Percentiles rank a stretch among this genome's conserved stretches.
These are phyloP conservation scores for Rhingia campestris DNA, from an alignment of 2,888 invertebrate species.

Conservation along the genomic window DNA sequence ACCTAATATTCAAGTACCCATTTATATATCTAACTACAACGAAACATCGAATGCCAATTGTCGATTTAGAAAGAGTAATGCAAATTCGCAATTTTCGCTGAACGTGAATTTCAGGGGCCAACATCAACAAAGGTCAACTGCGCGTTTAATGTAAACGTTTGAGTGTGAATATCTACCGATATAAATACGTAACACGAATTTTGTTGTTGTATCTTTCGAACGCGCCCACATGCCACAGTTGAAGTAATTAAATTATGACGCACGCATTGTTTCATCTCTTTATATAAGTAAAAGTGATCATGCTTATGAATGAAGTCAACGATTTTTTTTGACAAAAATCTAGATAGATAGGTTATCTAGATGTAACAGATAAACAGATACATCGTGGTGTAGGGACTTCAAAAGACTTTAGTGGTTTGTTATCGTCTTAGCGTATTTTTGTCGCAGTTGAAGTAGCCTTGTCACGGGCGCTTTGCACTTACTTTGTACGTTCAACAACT, in stretches of 20 bases:
- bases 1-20: not conserved
- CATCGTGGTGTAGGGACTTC: not conserved
- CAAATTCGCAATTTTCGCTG: slow-evolving; percentile 1
- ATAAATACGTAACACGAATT: not conserved
- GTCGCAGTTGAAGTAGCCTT: not conserved
- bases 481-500: slow-evolving; percentile 4
- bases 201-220: not conserved
- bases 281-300: not conserved
- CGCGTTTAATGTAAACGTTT: no score
- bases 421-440: not conserved
- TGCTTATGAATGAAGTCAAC: slow-evolving; percentile 12
- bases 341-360: not conserved
- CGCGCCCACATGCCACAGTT: slow-evolving; percentile 4
- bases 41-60: slow-evolving; percentile 2
- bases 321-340: not conserved
- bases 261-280: not conserved
- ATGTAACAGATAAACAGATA: slow-evolving; percentile 7
- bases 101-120: not conserved
- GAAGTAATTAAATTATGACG: slow-evolving; percentile 6
- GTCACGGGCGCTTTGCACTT: not conserved
- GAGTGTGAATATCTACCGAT: not conserved
- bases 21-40: no score
- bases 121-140: slow-evolving; percentile 8
- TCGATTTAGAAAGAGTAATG: not conserved
- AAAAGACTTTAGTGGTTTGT: not conserved